Conservation (phyloP, 2,113 vertebrate species). For the Hiodon tergisus region DNA sequence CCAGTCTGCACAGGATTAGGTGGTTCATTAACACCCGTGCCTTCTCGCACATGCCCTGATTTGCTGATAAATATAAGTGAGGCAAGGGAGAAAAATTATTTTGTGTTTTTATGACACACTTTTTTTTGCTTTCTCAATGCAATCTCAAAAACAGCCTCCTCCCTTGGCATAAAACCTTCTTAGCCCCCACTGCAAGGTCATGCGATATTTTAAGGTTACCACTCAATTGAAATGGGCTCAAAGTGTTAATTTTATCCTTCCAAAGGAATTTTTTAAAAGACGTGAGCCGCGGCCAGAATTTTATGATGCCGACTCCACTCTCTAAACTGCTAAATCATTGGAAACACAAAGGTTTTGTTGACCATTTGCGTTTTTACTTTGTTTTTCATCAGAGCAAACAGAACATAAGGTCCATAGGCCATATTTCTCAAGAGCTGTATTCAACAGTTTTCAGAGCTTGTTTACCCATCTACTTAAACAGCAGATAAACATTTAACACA, state of each 20-base stretch:
- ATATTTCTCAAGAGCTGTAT: not conserved
- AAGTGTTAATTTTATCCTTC: slow-evolving; percentile 22
- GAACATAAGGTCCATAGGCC: not conserved
- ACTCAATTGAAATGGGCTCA: slow-evolving; percentile 26
- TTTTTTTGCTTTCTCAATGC: slow-evolving; percentile 27
- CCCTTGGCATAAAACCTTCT: slow-evolving; percentile 30
- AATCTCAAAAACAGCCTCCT: slow-evolving; percentile 32
- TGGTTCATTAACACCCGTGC: slow-evolving; percentile 36
- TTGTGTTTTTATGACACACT: slow-evolving; percentile 18
- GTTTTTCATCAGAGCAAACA: slow-evolving; percentile 33
- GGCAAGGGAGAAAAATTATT: slow-evolving; percentile 23
- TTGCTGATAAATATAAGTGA: slow-evolving; percentile 47
- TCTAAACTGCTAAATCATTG: slow-evolving; percentile 23
- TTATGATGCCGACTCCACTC: slow-evolving; percentile 34
- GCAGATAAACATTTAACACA: not conserved
- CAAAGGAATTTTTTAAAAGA: slow-evolving; percentile 20
- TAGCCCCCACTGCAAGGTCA: not conserved
- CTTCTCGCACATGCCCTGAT: slow-evolving; percentile 49
- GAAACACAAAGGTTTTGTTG: slow-evolving; percentile 35
- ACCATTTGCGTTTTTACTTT: slow-evolving; percentile 45
- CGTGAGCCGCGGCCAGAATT: slow-evolving; percentile 22
- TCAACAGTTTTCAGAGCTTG: slow-evolving; percentile 1
- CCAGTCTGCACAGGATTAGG: slow-evolving; percentile 37
- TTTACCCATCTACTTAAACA: not conserved
- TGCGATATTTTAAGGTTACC: not conserved